Conservation (phyloP, 2,113 vertebrate genomes). For the Calidris pygmaea region DNA sequence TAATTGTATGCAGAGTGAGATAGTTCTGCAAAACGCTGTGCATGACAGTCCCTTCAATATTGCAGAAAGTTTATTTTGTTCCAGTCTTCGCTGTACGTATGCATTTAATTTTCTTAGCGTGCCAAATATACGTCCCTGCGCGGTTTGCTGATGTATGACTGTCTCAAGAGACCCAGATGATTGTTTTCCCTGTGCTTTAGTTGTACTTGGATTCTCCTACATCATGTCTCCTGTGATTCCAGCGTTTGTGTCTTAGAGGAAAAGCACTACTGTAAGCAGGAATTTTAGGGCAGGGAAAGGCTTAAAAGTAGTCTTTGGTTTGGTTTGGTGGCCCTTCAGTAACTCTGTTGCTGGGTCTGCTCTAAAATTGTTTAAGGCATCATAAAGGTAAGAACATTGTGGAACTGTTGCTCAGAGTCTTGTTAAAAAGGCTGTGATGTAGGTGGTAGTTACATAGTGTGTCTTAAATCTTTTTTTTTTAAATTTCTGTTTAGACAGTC, state of each 20-base stretch:
- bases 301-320: not conserved
- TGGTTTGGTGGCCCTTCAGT: not conserved
- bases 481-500: not conserved
- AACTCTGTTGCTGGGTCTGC: not conserved
- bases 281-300: not conserved
- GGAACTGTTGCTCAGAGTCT: not conserved
- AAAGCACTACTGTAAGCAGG: not conserved
- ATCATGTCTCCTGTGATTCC: rapidly evolving
- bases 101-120: not conserved
- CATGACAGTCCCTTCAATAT: not conserved
- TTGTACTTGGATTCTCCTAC: not conserved
- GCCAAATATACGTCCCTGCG: not conserved
- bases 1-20: not conserved
- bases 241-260: not conserved
- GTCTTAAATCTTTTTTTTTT: not conserved
- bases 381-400: not conserved
- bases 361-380: too few species aligned
- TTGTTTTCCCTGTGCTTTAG: not conserved
- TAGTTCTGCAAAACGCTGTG: not conserved
- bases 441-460: not conserved
- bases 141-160: not conserved
- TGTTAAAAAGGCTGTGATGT: not conserved
- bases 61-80: not conserved
- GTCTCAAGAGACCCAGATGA: not conserved
- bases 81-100: rapidly evolving